Conservation (phyloP, 2,888 invertebrate species). For the Pammene fasciana region DNA sequence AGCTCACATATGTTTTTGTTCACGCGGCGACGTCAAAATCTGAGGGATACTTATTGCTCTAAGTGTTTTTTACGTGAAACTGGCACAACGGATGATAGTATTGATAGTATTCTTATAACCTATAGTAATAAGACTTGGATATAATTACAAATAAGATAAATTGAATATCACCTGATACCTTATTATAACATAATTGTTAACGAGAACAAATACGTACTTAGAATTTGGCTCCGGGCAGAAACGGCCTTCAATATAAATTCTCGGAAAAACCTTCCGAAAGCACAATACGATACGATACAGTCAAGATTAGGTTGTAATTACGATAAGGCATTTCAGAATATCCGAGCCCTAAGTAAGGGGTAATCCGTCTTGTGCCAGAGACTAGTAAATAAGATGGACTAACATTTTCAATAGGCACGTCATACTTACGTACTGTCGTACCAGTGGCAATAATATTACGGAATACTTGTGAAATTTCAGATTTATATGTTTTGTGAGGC, state of each 20-base stretch:
- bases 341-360: slow-evolving; percentile 35
- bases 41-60: too few relatives aligned
- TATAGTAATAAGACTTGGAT: too few relatives aligned
- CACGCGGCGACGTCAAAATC: too few relatives aligned
- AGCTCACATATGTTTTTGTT: too few relatives aligned
- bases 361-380: slow-evolving; percentile 35
- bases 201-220: neutral
- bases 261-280: slow-evolving; percentile 28
- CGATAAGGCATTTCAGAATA: slow-evolving; percentile 38
- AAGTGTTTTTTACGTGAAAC: too few relatives aligned
- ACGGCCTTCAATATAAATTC: slow-evolving; percentile 17
- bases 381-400: neutral
- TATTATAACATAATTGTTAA: neutral
- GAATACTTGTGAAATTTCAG: too few relatives aligned
- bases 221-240: neutral
- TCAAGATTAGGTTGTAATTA: slow-evolving; percentile 39
- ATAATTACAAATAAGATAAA: too few relatives aligned
- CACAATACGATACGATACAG: slow-evolving; percentile 31
- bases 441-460: too few relatives aligned
- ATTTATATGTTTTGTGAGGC: too few relatives aligned
- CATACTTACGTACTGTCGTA: too few relatives aligned
- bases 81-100: too few relatives aligned
- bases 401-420: neutral
- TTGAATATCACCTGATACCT: neutral
- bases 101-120: too few relatives aligned